phyloP scores from a whole-genome alignment of 2,888 invertebrate genomes.

The Thumatha senex region DNA sequence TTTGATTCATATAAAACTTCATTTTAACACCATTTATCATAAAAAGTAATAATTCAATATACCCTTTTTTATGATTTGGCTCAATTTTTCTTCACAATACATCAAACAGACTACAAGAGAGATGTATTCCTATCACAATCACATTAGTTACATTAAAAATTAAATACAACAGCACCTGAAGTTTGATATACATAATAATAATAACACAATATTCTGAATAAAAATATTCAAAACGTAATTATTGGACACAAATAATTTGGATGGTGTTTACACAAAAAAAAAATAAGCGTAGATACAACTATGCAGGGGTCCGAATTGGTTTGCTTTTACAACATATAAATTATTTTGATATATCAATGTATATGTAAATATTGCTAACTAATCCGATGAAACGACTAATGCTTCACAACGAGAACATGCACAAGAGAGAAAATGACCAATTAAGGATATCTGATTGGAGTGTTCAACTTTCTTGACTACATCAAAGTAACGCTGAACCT shows the following conservation, averaged over 20 bases:
- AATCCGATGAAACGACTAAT: constrained; percentile 67
- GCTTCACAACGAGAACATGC: constrained; percentile 63
- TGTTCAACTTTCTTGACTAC: background rate
- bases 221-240: constrained; percentile 65
- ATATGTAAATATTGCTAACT: constrained; percentile 64
- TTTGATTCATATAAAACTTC: constrained; percentile 77
- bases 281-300: constrained; percentile 69
- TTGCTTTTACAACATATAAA: constrained; percentile 42
- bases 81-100: constrained; percentile 64
- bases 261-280: constrained; percentile 53
- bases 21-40: constrained; percentile 73
- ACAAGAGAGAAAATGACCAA: constrained; percentile 21
- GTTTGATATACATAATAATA: constrained; percentile 70
- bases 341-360: constrained; percentile 22
- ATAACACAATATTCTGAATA: constrained; percentile 60
- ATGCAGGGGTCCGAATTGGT: constrained; percentile 68
- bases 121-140: constrained; percentile 73
- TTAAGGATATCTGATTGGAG: background rate
- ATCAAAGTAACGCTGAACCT: background rate
- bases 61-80: constrained; percentile 81
- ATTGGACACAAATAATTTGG: constrained; percentile 62
- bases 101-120: constrained; percentile 71
- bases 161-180: constrained; percentile 80
- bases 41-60: constrained; percentile 78
- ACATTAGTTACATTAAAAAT: constrained; percentile 73